phyloP scores from a whole-genome alignment of 2,888 invertebrate species.

The Cosmopolites sordidus region DNA sequence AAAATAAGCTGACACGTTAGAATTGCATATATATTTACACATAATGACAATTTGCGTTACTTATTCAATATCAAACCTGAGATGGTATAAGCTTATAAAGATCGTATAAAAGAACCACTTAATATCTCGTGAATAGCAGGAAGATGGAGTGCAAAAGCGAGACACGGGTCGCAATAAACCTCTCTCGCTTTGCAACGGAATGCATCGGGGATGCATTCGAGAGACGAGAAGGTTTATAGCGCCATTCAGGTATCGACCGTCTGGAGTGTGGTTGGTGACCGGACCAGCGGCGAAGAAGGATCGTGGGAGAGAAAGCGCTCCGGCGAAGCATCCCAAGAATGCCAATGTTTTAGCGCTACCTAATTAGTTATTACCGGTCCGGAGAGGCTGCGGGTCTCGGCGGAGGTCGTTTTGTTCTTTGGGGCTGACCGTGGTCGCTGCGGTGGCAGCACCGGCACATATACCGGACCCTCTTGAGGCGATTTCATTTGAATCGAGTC shows the following conservation, averaged over 20 bases:
- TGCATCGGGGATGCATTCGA: conserved; percentile 10
- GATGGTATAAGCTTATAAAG: too few species aligned
- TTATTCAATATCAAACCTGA: too few species aligned
- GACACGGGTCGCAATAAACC: too few species aligned
- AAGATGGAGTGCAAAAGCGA: too few species aligned
- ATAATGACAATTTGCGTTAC: too few species aligned
- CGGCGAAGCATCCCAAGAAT: conserved; percentile 44
- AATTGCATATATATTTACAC: too few species aligned
- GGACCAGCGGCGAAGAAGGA: conserved; percentile 19
- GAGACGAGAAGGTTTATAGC: conserved; percentile 21
- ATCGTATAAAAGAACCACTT: too few species aligned
- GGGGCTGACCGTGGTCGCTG: conserved; percentile 6
- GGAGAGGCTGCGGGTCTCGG: conserved; percentile 6
- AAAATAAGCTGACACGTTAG: too few species aligned
- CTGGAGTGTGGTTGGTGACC: conserved; percentile 25
- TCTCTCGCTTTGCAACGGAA: too few species aligned
- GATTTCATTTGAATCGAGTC: neutral
- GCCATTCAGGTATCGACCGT: conserved; percentile 26
- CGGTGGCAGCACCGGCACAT: neutral
- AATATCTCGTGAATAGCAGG: too few species aligned
- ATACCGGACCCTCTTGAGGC: neutral
- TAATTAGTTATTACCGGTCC: conserved; percentile 40
- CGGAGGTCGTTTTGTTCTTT: conserved; percentile 17
- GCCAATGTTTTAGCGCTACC: conserved; percentile 48
- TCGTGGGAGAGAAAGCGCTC: conserved; percentile 48